Evolutionary conservation across 2,888 invertebrate genomes (phyloP), one percentile per base, ranked within the genome.

Genomic region (Drosophila monieri): DNA sequence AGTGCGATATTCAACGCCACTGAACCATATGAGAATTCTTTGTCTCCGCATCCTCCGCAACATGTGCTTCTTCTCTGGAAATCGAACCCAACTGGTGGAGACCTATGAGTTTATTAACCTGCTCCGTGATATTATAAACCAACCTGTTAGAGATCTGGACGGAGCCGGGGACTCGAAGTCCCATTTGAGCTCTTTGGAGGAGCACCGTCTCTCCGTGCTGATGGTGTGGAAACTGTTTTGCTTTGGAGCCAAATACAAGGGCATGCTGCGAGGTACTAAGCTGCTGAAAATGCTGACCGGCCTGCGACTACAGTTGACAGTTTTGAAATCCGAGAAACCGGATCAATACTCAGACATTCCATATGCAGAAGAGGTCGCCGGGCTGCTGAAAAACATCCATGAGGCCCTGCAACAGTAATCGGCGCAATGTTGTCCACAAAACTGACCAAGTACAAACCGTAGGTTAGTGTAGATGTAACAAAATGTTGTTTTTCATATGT

Each of bases 171-270:
- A 27, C 12, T 18, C n/a, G 0, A 6, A 18, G 12, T 21, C 43
- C 27, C 9, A 23, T 12, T 2, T 57, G 9, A 65, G 66, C 5
- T 85, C 84, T 0, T 81, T 74, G 25, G 86, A 89, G 35, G 92
- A 92, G 53, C 89, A 90, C 51, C 60, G 88, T 18, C 52, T 90
- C 35, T 79, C 85, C 0, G 78, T 86, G 1, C 73, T 89, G 0
- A 85, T 88, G 6, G 47, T 92, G 14, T 91, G 90, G 91, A 88
- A 88, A 61, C 76, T 92, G 1, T 86, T 90, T 23, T 88, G 90
- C 6, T 89, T 88, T 21, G 89, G 88, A 23, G 88, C 88, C 15
- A 91, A 91, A 61, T 89, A 86, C 61, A 87, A 87, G 15, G 86
- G 88, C 30, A 76, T 83, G 56, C 76, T 92, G 12, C 90, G 89